A percentile compares a stretch with the other conserved stretches of the same genome.
Evolutionary conservation across 2,888 invertebrate genomes (phyloP).

Genomic region (Mactromeris polynyma): DNA sequence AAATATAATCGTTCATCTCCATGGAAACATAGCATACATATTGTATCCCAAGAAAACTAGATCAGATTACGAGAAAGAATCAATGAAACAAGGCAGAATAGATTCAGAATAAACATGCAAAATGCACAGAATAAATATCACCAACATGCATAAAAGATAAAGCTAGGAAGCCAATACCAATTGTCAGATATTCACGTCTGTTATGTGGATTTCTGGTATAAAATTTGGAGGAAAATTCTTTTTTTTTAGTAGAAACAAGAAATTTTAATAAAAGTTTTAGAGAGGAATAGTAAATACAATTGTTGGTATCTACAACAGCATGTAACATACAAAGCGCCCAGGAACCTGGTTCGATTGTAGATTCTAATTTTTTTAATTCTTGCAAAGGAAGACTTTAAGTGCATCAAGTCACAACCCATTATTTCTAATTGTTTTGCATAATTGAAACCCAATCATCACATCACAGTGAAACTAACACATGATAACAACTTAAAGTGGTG

Average conservation of each 20-base stretch:
- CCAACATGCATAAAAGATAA: slow-evolving; percentile 21
- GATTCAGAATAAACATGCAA: slow-evolving; percentile 13
- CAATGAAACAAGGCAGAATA: neutral
- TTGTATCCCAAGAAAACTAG: slow-evolving; percentile 3
- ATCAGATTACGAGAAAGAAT: slow-evolving; percentile 13
- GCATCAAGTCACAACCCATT: too few species aligned
- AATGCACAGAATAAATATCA: slow-evolving; percentile 13
- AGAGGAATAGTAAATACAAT: neutral
- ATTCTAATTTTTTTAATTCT: too few species aligned
- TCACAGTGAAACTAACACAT: too few species aligned
- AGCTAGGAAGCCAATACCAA: neutral
- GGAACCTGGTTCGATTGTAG: too few species aligned
- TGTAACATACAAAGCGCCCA: too few species aligned
- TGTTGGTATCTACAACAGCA: too few species aligned
- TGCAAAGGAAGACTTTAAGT: too few species aligned
- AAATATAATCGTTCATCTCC: slow-evolving; percentile 1
- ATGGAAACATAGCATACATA: neutral
- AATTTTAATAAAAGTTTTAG: neutral
- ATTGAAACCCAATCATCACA: too few species aligned
- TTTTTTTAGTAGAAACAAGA: neutral
- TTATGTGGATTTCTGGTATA: neutral
- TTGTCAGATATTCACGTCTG: neutral
- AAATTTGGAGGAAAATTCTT: neutral
- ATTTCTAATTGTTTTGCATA: too few species aligned
- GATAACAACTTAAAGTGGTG: too few species aligned